Conservation (phyloP, 1,140 invertebrate genomes). For the Bombus terrestris region DNA sequence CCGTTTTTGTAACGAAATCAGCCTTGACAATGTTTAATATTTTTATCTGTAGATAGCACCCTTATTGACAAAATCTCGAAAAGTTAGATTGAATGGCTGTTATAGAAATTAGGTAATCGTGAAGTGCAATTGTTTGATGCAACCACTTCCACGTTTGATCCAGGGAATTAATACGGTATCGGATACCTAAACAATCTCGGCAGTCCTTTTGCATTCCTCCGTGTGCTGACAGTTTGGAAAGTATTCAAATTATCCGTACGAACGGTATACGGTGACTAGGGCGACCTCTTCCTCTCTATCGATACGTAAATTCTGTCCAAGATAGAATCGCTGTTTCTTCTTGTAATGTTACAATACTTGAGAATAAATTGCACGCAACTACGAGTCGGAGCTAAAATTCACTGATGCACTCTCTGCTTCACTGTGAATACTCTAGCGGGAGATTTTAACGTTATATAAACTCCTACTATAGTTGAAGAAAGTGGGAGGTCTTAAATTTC, state of each 20-base stretch:
- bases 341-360: neutral
- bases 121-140: conserved; percentile 92
- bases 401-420: conserved; percentile 7
- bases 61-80: conserved; percentile 71
- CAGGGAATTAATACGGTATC: conserved; percentile 91
- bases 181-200: conserved; percentile 92
- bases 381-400: neutral
- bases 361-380: neutral
- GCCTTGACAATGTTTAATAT: conserved; percentile 25
- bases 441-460: conserved; percentile 52
- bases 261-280: neutral
- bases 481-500: conserved; percentile 12
- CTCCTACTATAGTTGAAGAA: conserved; percentile 8
- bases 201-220: conserved; percentile 91
- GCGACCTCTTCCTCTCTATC: neutral
- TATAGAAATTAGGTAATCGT: conserved; percentile 92
- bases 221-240: conserved; percentile 85
- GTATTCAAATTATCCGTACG: conserved; percentile 71
- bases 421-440: conserved; percentile 18
- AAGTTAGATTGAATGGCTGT: conserved; percentile 88
- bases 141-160: conserved; percentile 97
- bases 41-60: conserved; percentile 11
- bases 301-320: neutral
- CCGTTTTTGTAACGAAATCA: neutral
- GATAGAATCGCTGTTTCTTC: neutral